Evolutionary conservation across 2,113 vertebrate genomes (phyloP).

Genomic region (Ictalurus punctatus): DNA sequence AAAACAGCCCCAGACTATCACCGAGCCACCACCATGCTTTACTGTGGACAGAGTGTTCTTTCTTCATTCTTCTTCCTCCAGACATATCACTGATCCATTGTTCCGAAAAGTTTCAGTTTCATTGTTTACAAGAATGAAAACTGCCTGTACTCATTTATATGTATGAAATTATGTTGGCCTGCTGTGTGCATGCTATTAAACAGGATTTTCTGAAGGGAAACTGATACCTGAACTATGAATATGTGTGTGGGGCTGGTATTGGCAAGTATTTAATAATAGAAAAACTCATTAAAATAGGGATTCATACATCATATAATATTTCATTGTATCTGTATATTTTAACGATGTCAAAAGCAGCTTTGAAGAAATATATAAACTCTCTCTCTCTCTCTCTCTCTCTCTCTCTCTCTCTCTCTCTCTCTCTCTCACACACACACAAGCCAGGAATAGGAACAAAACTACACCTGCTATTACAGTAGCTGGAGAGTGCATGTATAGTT

Average conservation of each 20-base stretch:
- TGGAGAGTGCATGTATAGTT: no score
- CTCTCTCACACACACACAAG: not conserved
- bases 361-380: no score
- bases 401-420: no score
- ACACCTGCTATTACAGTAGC: not conserved
- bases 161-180: constrained; percentile 23
- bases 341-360: no score
- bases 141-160: constrained; percentile 31
- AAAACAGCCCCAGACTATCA: no score
- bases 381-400: no score
- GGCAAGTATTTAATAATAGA: not conserved
- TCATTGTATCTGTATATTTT: no score
- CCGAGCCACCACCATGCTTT: no score
- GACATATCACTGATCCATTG: no score
- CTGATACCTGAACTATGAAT: not conserved
- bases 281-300: not conserved
- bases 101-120: no score
- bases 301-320: not conserved
- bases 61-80: no score
- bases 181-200: constrained; percentile 10
- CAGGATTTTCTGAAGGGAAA: not conserved
- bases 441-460: not conserved
- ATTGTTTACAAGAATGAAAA: constrained; percentile 5
- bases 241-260: not conserved
- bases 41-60: no score